A percentile compares a stretch with the other conserved stretches of the same genome.
Evolutionary conservation across 2,113 vertebrate genomes (phyloP).

Genomic region (Cairina moschata): DNA sequence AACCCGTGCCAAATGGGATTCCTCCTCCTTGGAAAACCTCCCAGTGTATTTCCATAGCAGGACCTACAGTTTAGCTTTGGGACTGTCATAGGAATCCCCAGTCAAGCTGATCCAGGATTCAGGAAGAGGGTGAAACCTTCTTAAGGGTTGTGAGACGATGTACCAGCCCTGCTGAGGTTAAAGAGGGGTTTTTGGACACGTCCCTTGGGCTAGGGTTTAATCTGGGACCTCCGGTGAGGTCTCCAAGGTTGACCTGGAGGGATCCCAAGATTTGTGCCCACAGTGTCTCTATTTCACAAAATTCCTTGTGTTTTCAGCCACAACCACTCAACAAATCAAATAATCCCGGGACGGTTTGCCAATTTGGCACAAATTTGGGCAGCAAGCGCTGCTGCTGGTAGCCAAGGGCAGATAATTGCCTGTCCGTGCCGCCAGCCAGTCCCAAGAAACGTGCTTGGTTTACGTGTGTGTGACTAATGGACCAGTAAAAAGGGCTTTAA

Average conservation of each 20-base stretch:
- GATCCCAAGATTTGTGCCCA: neutral
- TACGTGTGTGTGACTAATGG: neutral
- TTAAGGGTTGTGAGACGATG: neutral
- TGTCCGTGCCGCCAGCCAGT: neutral
- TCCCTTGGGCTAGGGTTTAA: neutral
- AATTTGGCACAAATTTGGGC: neutral
- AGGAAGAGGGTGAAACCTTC: neutral
- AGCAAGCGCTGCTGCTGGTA: neutral
- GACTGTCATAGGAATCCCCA: conserved; percentile 8
- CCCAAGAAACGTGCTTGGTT: neutral
- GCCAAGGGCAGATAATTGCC: neutral
- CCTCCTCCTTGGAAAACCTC: neutral
- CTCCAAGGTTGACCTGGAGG: neutral
- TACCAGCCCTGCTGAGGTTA: neutral
- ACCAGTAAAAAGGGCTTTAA: neutral
- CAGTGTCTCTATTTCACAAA: neutral
- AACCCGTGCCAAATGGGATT: neutral
- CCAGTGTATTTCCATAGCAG: neutral
- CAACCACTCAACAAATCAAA: neutral
- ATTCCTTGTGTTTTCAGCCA: conserved; percentile 1
- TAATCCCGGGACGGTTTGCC: neutral
- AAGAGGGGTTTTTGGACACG: neutral
- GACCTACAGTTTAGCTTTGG: conserved; percentile 4
- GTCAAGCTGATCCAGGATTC: neutral
- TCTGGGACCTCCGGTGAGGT: neutral